Evolutionary conservation across 2,888 invertebrate genomes (phyloP).

Genomic region (Latrodectus hesperus): DNA sequence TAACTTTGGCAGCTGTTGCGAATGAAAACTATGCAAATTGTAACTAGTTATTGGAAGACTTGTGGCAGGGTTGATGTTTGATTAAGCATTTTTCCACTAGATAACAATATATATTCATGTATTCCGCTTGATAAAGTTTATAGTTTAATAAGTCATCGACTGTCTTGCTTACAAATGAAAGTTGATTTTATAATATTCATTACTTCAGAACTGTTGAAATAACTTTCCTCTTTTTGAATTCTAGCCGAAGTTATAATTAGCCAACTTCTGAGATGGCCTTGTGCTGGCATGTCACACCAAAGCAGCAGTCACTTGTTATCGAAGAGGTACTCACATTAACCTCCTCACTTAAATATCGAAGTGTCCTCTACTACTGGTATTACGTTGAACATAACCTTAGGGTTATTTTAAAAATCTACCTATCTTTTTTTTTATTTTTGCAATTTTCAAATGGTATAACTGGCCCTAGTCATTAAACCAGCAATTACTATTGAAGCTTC

Average conservation of each 20-base stretch:
- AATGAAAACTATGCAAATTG: slow-evolving; percentile 29
- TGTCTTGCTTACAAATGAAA: slow-evolving; percentile 35
- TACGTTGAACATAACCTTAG: slow-evolving; percentile 66
- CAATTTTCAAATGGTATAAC: slow-evolving; percentile 59
- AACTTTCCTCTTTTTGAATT: slow-evolving; percentile 11
- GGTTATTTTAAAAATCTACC: slow-evolving; percentile 43
- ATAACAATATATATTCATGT: neutral
- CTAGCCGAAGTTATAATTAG: neutral
- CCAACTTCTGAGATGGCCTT: neutral
- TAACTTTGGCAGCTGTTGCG: slow-evolving; percentile 65
- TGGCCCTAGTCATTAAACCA: slow-evolving; percentile 68
- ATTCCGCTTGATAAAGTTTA: slow-evolving; percentile 32
- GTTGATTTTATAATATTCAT: slow-evolving; percentile 40
- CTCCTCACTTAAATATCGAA: slow-evolving; percentile 40
- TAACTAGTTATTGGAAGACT: slow-evolving; percentile 12
- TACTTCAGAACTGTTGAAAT: slow-evolving; percentile 52
- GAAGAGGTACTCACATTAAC: slow-evolving; percentile 48
- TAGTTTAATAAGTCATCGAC: slow-evolving; percentile 19
- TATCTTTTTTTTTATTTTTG: slow-evolving; percentile 47
- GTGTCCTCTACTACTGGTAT: slow-evolving; percentile 64
- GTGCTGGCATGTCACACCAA: slow-evolving; percentile 3
- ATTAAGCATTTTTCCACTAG: slow-evolving; percentile 34
- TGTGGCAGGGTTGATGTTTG: slow-evolving; percentile 40
- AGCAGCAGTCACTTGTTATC: slow-evolving; percentile 67
- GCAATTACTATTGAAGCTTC: slow-evolving; percentile 66